These are phyloP conservation scores for Cochlearius cochlearius DNA, from an alignment of 2,113 vertebrate genomes.

Conservation along the genomic window DNA sequence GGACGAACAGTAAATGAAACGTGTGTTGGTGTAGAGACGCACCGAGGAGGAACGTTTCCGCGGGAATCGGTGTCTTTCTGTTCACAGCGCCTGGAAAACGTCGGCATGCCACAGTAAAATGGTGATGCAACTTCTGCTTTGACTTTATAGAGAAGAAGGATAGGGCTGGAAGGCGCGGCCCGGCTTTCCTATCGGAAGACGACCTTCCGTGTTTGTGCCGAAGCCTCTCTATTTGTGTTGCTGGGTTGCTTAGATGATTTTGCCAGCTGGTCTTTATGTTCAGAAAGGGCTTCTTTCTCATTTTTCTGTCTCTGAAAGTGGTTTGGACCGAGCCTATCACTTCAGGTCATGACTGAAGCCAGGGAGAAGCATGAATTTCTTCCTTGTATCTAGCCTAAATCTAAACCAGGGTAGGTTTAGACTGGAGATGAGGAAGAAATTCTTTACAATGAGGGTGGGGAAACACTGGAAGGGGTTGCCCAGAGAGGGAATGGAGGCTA, in stretches of 20 bases:
- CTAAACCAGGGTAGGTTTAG: no score
- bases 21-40: rapidly evolving
- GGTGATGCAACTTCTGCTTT: not conserved
- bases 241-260: not conserved
- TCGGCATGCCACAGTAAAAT: not conserved
- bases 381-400: no score
- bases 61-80: not conserved
- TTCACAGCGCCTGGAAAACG: rapidly evolving
- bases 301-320: not conserved
- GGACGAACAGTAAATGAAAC: not conserved
- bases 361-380: not conserved
- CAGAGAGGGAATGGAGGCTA: no score
- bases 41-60: rapidly evolving
- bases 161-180: not conserved
- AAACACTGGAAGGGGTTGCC: no score
- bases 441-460: no score
- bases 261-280: not conserved
- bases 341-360: not conserved
- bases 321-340: not conserved
- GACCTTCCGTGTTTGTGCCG: rapidly evolving
- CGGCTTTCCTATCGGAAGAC: not conserved
- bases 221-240: not conserved
- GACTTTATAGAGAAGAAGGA: not conserved
- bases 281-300: not conserved
- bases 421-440: no score